These are phyloP conservation scores for Callinectes sapidus DNA, from an alignment of 2,888 invertebrate genomes.

Conservation along the genomic window DNA sequence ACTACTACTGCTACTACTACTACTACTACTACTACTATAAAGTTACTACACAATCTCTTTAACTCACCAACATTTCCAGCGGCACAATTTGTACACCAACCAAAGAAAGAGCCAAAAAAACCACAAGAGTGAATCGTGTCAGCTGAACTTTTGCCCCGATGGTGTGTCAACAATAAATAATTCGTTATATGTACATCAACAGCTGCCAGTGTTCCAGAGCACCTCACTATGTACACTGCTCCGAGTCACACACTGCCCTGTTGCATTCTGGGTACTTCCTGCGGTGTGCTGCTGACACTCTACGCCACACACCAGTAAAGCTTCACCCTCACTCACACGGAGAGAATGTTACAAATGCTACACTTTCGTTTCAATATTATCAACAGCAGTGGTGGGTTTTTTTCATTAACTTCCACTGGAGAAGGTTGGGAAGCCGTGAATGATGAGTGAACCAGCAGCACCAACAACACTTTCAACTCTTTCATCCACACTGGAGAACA, in stretches of 20 bases:
- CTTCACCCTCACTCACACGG: too few species aligned
- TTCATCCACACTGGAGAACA: neutral
- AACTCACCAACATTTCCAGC: neutral
- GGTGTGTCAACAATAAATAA: constrained; percentile 6
- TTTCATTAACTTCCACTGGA: too few species aligned
- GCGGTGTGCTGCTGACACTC: neutral
- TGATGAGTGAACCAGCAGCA: neutral
- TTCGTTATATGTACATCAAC: neutral
- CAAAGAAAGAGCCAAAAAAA: neutral
- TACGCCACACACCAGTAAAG: neutral
- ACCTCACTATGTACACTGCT: neutral
- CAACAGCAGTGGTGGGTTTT: too few species aligned
- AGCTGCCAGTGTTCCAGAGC: neutral
- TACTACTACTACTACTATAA: neutral
- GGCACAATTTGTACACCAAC: neutral
- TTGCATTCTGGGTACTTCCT: neutral
- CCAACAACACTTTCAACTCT: neutral
- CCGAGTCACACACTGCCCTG: neutral
- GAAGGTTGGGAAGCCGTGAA: too few species aligned
- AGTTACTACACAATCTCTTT: neutral
- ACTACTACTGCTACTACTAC: neutral
- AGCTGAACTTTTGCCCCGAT: neutral
- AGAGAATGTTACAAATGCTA: too few species aligned
- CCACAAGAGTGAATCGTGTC: neutral
- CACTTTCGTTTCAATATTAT: too few species aligned